Evolutionary conservation across 2,113 vertebrate species (phyloP), one percentile per base, ranked within the genome.

Genomic region (Arizona elegans): DNA sequence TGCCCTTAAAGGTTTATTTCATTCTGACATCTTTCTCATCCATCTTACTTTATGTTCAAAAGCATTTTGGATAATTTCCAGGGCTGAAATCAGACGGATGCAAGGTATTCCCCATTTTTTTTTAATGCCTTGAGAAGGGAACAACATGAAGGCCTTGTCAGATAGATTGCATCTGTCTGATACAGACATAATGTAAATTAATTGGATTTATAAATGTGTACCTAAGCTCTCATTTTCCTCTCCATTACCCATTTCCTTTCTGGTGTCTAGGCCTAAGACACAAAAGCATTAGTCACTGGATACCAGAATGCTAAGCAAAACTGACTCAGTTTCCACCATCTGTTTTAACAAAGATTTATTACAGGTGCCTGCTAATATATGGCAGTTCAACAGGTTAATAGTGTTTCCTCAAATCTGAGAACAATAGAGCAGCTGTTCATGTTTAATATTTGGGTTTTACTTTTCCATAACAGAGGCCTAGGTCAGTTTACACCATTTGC

Each of bases 261-360:
- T 54, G 38, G 24, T 54, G 81, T 53, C 26, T 75, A 3, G 23
- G 70, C 38, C 81, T 47, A 23, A 52, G 58, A 56, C 26, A 50
- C 38, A 91, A 91, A 52, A 55, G 47, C 81, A 87, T 59, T 91
- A 86, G 38, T 59, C 81, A 50, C 50, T 50, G 15, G 26, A 56
- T 43, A 59, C 8, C 24, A 47, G 15, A 87, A 47, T 21, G 12
- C 55, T 19, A 87, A 19, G 26, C 47, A 86, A 9, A 86, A 59
- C 47, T 50, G 43, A 91, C 81, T 86, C 91, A 91, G 15, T 87
- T 86, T 50, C 81, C 54, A 87, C 81, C 81, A 91, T 91, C 81
- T 87, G 91, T 91, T 91, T 86, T 59, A 91, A 87, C 10, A 47
- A 87, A 91, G 38, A 87, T 91, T 86, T 87, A 86, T 91, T 26